These are phyloP conservation scores for Callocephalon fimbriatum DNA, from an alignment of 2,113 vertebrate species.

Conservation along the genomic window DNA sequence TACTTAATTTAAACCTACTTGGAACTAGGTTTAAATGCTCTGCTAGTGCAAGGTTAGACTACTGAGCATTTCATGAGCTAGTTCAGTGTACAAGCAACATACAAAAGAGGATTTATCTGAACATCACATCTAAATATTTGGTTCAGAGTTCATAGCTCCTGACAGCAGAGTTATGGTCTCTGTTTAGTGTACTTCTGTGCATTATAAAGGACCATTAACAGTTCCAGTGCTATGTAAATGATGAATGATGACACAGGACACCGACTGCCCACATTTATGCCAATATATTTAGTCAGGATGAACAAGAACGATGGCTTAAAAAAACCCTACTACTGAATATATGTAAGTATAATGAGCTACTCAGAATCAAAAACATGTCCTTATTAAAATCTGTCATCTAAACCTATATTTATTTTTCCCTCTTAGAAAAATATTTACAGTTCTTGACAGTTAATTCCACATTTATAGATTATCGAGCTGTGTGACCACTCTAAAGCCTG, in stretches of 20 bases:
- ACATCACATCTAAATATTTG: not conserved
- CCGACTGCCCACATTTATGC: slow-evolving; percentile 18
- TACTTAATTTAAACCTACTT: not conserved
- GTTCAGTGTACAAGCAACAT: not conserved
- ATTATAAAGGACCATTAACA: slow-evolving; percentile 5
- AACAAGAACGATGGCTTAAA: not conserved
- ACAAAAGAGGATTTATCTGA: not conserved
- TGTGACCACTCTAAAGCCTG: slow-evolving; percentile 5
- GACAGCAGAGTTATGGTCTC: not conserved
- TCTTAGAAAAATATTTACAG: slow-evolving; percentile 39
- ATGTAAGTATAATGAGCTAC: slow-evolving; percentile 26
- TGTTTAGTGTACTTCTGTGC: not conserved
- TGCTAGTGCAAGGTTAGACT: not conserved
- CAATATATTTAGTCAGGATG: not conserved
- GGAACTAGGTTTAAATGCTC: not conserved
- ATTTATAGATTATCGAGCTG: not conserved
- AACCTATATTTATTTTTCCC: not conserved
- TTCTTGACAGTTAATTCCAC: slow-evolving; percentile 29
- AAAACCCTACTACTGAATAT: not conserved
- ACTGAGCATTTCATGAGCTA: not conserved
- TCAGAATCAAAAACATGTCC: slow-evolving; percentile 14
- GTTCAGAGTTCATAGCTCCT: not conserved
- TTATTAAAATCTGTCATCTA: slow-evolving; percentile 41
- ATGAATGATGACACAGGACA: slow-evolving; percentile 28
- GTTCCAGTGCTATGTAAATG: slow-evolving; percentile 11